Percentiles rank a stretch among this genome's conserved stretches.
These are phyloP conservation scores for Camponotus pennsylvanicus DNA, from an alignment of 1,140 invertebrate genomes.

Conservation along the genomic window DNA sequence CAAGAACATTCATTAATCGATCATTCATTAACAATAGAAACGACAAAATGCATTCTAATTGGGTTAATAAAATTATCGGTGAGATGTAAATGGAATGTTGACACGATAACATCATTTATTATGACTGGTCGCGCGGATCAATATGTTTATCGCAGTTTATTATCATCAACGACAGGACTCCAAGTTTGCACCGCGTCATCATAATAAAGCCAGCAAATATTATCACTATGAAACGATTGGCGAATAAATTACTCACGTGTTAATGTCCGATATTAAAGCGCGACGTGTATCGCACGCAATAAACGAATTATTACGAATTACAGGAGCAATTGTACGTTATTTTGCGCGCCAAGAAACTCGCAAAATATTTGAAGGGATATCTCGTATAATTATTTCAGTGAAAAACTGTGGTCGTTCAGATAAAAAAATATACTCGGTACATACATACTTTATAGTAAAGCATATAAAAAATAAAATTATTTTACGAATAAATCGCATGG, in stretches of 20 bases:
- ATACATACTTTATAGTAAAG: neutral
- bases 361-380: neutral
- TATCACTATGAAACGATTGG: conserved; percentile 63
- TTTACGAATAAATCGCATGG: neutral
- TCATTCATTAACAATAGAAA: conserved; percentile 35
- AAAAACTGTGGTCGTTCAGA: too few species aligned
- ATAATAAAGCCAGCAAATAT: conserved; percentile 55
- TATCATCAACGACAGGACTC: conserved; percentile 59
- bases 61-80: conserved; percentile 43
- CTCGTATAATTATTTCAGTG: neutral
- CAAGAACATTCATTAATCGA: neutral
- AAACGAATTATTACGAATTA: conserved; percentile 67
- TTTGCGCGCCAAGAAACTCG: neutral
- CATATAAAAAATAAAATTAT: neutral
- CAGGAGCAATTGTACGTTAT: neutral
- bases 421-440: neutral
- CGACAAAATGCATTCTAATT: conserved; percentile 44
- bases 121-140: conserved; percentile 28
- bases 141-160: conserved; percentile 66
- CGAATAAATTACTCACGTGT: conserved; percentile 65
- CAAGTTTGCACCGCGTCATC: conserved; percentile 61
- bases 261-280: conserved; percentile 62
- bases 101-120: conserved; percentile 39
- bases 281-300: conserved; percentile 6
- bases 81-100: conserved; percentile 43